Base-by-base conservation (phyloP, 1,140 invertebrate genomes). In the Pseudomyrmex sp. region DNA sequence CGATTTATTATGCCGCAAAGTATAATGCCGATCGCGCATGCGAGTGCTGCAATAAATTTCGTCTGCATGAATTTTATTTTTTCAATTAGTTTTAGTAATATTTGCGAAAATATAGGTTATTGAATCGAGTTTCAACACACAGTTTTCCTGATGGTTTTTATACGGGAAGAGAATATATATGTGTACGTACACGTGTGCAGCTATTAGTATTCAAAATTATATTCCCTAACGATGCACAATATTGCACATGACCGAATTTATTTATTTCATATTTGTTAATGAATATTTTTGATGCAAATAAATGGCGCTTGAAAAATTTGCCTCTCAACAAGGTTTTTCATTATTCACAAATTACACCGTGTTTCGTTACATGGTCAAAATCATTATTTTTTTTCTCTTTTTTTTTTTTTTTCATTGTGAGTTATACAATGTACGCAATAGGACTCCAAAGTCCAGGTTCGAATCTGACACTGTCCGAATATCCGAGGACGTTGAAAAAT, bases 131-230 rank as follows among this genome's bases (percentile, higher is more conserved):
- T 68, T 66, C 20, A 56, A 66, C 44, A 12, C 18, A 12, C 18
- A 10, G 66, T 15, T 46, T 62, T 18, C 5, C 1, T 23, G 44
- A 3, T 35, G 50, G 2, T 65, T 76, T 76, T 65, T 52, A 35
- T 18, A 54, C 35, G 3, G 13, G 54, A 44, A 35, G 35, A 56
- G 2, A 56, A 13, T 56, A 20, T 18, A 18, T 18, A 23, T 65
- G n/a, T n/a, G n/a, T 56, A 56, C 13, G 0, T 35, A 56, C 18
- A 35, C 10, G n/a, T n/a, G 13, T 18, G 44, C 58, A 5, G 35
- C 62, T 62, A 35, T 75, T 75, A 76, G 26, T 76, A 76, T 12
- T 66, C 48, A 18, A 54, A 76, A 65, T 76, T 35, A 44, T 52
- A 62, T 54, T 54, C 13, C 15, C 61, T 54, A 66, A 65, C 48